Evolutionary conservation across 2,888 invertebrate species (phyloP).

Genomic region (Ectropis crepuscularia): DNA sequence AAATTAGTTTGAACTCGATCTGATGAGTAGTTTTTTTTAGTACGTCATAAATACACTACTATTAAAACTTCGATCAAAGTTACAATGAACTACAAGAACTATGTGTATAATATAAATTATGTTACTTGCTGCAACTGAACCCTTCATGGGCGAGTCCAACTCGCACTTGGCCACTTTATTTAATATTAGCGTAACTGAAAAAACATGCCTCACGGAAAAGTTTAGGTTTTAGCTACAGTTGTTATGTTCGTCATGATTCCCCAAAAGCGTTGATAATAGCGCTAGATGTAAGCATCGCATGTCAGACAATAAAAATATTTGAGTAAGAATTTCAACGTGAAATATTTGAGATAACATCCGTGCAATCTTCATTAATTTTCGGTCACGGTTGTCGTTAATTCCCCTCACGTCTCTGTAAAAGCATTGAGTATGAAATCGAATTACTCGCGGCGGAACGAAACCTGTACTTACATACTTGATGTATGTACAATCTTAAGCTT

Average conservation of each 20-base stretch:
- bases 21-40: no score
- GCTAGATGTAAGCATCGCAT: conserved; percentile 50
- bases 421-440: conserved; percentile 66
- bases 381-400: conserved; percentile 68
- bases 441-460: conserved; percentile 62
- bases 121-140: no score
- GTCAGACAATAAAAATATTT: conserved; percentile 52
- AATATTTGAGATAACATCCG: conserved; percentile 63
- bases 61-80: no score
- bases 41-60: no score
- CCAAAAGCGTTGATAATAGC: conserved; percentile 35
- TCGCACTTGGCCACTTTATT: no score
- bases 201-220: conserved; percentile 28
- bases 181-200: neutral
- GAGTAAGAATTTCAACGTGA: conserved; percentile 39
- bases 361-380: conserved; percentile 66
- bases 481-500: neutral
- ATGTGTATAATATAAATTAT: no score
- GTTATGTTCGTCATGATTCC: conserved; percentile 27
- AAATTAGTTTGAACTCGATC: no score
- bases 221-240: conserved; percentile 15
- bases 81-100: no score
- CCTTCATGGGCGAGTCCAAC: no score
- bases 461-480: conserved; percentile 42
- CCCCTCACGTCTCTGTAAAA: conserved; percentile 65